A percentile compares a stretch with the other conserved stretches of the same genome.
Evolutionary conservation across 2,113 vertebrate genomes (phyloP).

Genomic region (Dromiciops gliroides): DNA sequence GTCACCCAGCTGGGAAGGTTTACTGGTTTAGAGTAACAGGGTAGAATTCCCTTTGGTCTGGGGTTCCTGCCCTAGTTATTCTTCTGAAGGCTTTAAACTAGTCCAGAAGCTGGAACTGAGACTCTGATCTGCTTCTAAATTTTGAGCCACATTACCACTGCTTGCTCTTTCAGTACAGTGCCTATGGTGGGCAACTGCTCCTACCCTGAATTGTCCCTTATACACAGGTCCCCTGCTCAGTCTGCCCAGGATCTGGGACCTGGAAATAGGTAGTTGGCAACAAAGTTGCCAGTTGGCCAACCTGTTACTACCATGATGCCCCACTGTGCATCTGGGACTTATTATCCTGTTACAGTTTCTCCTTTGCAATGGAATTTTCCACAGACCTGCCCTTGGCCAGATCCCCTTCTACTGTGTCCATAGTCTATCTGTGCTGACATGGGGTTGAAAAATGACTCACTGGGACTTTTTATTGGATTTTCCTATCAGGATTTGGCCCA

Average conservation of each 20-base stretch:
- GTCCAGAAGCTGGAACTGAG: not conserved
- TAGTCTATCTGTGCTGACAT: not conserved
- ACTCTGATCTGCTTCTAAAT: not conserved
- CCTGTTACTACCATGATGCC: not conserved
- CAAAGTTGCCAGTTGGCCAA: not conserved
- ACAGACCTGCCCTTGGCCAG: not conserved
- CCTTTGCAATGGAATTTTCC: not conserved
- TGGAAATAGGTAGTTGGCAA: not conserved
- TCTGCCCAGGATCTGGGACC: not conserved
- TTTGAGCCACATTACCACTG: not conserved
- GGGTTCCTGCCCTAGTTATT: not conserved
- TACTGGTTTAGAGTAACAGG: not conserved
- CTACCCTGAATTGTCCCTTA: not conserved
- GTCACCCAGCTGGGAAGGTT: not conserved
- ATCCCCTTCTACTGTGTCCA: not conserved
- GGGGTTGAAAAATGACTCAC: not conserved
- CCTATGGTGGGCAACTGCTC: not conserved
- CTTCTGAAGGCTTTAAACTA: not conserved
- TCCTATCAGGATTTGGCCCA: not conserved
- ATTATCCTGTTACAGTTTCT: not conserved
- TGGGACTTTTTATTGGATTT: not conserved
- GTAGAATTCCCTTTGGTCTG: not conserved
- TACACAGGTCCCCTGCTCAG: not conserved
- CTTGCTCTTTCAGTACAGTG: not conserved
- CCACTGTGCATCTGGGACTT: not conserved